A percentile compares a stretch with the other conserved stretches of the same genome.
Conservation (phyloP, 2,888 invertebrate species). For the Plusia festucae region DNA sequence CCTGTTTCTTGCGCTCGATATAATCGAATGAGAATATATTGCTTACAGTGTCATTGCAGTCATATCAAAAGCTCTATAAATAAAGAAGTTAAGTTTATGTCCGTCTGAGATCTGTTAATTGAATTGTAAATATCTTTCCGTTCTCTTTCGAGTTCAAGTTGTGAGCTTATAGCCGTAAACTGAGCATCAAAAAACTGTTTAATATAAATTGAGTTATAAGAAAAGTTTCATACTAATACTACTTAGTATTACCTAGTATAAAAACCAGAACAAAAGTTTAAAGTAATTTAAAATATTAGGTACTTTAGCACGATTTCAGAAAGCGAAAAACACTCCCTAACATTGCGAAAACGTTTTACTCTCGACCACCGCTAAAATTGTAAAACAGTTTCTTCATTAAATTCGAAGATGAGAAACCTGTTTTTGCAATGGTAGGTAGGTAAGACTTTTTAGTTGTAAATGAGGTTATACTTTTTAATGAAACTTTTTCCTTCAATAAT, state of each 20-base stretch:
- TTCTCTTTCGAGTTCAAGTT: no score
- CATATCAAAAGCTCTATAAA: no score
- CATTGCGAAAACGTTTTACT: not conserved
- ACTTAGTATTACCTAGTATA: no score
- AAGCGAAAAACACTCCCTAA: not conserved
- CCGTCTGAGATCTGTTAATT: no score
- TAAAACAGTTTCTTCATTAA: slow-evolving; percentile 6
- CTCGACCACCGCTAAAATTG: not conserved
- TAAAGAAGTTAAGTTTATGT: no score
- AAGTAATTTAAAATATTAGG: not conserved
- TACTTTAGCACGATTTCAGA: not conserved
- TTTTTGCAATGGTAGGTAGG: not conserved
- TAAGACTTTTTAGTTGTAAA: not conserved
- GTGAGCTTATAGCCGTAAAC: no score
- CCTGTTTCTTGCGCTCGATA: slow-evolving; percentile 48
- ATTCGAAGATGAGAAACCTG: not conserved
- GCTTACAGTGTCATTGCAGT: slow-evolving; percentile 15
- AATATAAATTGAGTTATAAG: not conserved
- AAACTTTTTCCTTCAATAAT: not conserved
- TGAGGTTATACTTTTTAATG: slow-evolving; percentile 8
- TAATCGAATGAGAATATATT: slow-evolving; percentile 43
- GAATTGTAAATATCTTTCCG: no score
- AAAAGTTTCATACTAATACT: not conserved
- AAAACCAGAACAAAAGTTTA: not conserved
- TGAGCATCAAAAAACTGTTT: not conserved